A percentile compares a stretch with the other conserved stretches of the same genome.
These are phyloP conservation scores for Spheniscus mendiculus DNA, from an alignment of 2,113 vertebrate species.

Conservation along the genomic window DNA sequence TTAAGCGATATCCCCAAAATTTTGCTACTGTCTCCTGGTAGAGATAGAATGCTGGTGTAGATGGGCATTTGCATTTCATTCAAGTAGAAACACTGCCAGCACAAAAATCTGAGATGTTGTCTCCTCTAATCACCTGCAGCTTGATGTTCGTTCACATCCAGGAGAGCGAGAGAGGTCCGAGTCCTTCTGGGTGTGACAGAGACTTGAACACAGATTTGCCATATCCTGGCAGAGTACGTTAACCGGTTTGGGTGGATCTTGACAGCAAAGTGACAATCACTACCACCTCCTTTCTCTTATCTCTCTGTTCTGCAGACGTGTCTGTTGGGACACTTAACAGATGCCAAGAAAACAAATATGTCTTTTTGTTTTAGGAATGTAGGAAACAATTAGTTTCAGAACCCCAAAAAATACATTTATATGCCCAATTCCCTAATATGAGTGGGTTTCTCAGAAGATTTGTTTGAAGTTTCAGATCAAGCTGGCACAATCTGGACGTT, in stretches of 20 bases:
- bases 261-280: background rate
- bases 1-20: fast-evolving
- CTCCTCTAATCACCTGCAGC: fast-evolving
- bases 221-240: fast-evolving
- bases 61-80: background rate
- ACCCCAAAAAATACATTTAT: background rate
- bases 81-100: background rate
- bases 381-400: background rate
- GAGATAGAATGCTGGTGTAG: background rate
- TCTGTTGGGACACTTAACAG: background rate
- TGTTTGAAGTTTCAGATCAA: background rate
- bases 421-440: background rate
- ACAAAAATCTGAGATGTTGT: background rate
- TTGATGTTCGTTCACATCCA: background rate
- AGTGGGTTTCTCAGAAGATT: background rate
- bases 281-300: background rate
- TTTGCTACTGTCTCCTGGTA: background rate
- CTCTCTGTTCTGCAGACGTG: background rate
- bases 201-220: background rate
- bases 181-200: background rate
- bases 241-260: background rate
- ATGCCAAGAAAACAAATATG: background rate
- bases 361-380: background rate
- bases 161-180: fast-evolving
- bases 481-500: background rate